phyloP scores from a whole-genome alignment of 2,797 vertebrate species.

The Liparis tanakae region DNA sequence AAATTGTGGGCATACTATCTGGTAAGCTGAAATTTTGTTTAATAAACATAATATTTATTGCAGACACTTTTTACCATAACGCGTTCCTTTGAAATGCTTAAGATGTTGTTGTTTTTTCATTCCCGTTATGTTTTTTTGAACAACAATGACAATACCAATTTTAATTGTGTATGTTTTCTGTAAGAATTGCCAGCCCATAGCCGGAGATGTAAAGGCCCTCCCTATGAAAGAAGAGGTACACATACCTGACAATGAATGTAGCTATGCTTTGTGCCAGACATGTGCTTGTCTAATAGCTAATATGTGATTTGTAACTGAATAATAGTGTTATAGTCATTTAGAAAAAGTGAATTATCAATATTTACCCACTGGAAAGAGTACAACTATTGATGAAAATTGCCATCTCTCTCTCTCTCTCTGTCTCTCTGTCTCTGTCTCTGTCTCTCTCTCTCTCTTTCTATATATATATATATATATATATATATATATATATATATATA shows the following conservation, averaged over 20 bases:
- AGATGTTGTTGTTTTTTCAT: slow-evolving; percentile 3
- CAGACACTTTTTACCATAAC: background rate
- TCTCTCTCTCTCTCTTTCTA: no score
- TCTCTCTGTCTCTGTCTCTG: background rate
- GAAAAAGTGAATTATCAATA: background rate
- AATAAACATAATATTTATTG: background rate
- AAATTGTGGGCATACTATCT: slow-evolving; percentile 55
- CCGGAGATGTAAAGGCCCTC: slow-evolving; percentile 65
- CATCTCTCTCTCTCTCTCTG: background rate
- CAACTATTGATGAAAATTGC: background rate
- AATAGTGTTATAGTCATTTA: background rate
- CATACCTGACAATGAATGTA: background rate
- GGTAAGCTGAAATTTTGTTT: slow-evolving; percentile 58
- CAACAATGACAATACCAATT: background rate
- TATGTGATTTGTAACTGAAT: background rate
- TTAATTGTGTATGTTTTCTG: background rate
- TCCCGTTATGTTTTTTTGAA: background rate
- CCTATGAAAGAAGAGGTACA: slow-evolving; percentile 71
- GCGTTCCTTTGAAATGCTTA: background rate
- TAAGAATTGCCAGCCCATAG: slow-evolving; percentile 74
- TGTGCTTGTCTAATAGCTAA: background rate
- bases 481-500: background rate
- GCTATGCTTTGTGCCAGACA: background rate
- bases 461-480: no score
- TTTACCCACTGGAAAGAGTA: background rate